Percentiles rank a stretch among this genome's conserved stretches.
Evolutionary conservation across 1,140 invertebrate species (phyloP).

Genomic region (Philotrypesis tridentata): DNA sequence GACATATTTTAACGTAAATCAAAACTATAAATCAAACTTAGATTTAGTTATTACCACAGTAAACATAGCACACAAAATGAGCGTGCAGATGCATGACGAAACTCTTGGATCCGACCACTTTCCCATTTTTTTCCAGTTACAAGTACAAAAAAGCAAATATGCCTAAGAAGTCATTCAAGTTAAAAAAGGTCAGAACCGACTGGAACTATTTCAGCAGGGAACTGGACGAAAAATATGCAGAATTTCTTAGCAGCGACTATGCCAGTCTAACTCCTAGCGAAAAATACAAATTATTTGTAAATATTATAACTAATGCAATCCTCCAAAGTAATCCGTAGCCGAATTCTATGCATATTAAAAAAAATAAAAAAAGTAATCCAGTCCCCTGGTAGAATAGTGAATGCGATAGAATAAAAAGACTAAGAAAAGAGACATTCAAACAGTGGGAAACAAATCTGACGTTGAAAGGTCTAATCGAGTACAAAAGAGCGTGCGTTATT

Average conservation of each 20-base stretch:
- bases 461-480: background rate
- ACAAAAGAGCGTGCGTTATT: background rate
- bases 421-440: background rate
- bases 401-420: background rate
- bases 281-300: conserved; percentile 2
- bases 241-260: background rate
- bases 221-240: background rate
- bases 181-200: background rate
- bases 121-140: background rate
- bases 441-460: background rate
- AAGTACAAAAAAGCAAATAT: background rate
- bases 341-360: no score
- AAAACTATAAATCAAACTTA: no score
- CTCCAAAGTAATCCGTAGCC: background rate
- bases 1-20: no score
- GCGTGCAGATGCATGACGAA: no score
- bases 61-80: no score
- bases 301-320: background rate
- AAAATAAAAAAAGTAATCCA: background rate
- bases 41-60: no score
- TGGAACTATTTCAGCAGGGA: background rate
- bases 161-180: background rate
- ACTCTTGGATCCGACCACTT: conserved; percentile 16
- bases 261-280: background rate
- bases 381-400: conserved; percentile 14